phyloP scores from a whole-genome alignment of 2,113 vertebrate species.

The Prietella phreatophila region DNA sequence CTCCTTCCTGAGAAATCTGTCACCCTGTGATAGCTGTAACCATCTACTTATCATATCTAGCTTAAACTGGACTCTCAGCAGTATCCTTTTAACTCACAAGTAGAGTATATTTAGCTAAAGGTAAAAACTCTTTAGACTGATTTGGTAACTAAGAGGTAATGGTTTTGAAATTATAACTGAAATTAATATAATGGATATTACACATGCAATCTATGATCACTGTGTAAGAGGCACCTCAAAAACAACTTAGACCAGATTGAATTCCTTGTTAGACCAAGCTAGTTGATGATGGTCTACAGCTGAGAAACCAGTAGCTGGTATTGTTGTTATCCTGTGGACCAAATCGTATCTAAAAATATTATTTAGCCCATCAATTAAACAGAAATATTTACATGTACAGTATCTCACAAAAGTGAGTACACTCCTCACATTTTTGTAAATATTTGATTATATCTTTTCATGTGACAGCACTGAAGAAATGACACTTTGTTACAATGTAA shows the following conservation, averaged over 20 bases:
- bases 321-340: background rate
- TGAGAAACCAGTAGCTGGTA: background rate
- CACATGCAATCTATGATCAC: background rate
- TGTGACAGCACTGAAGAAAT: no score
- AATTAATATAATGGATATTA: background rate
- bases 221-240: background rate
- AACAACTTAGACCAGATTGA: background rate
- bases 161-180: background rate
- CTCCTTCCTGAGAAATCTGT: slow-evolving; percentile 59
- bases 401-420: no score
- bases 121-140: slow-evolving; percentile 39
- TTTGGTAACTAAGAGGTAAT: background rate
- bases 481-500: no score
- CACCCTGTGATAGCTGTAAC: slow-evolving; percentile 55
- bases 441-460: no score
- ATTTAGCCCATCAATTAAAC: background rate
- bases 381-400: background rate
- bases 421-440: no score
- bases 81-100: background rate
- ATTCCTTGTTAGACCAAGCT: background rate
- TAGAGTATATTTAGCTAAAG: slow-evolving; percentile 16
- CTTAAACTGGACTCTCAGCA: slow-evolving; percentile 21
- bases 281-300: background rate
- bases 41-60: slow-evolving; percentile 8
- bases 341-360: background rate